Base-by-base conservation (phyloP, 2,113 vertebrate genomes). In the Oncorhynchus kisutch region DNA sequence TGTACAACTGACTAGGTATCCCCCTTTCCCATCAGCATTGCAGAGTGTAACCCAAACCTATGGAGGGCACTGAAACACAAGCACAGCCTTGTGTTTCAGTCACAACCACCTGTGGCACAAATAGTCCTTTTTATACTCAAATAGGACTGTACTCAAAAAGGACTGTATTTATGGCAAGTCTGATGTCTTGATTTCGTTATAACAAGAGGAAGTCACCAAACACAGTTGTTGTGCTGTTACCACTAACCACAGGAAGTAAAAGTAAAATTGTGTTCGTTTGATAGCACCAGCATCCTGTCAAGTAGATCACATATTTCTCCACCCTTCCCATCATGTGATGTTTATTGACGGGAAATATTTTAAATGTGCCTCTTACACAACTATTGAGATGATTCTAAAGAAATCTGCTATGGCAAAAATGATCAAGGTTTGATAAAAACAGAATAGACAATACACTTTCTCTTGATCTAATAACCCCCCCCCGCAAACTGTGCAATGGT, bases 331-430 rank as follows among this genome's bases (percentile, higher is more conserved):
- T 70, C 39, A 49, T 70, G n/a, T 48, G 68, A 49, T 70, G n/a
- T 70, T 70, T 70, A 70, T 70, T 70, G 39, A 70, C 8, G 1
- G 67, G 39, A 48, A 70, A 34, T 49, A 49, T 70, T 49, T 49
- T 20, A 48, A 48, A 48, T 45, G 29, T 69, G 20, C 3, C 20
- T 69, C 39, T 22, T 70, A 12, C 11, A 45, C 34, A 70, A 48
- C 24, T 14, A 29, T 70, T 45, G 25, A 67, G n/a, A 27, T 67
- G 65, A 31, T 13, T 2, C 22, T 24, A 8, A 48, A 22, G 39
- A 45, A 22, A 45, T 70, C n/a, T 49, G 39, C 31, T 11, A 49
- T 22, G 3, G 18, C 39, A 70, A 45, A 22, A 70, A 31, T 34
- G 8, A 14, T n/a, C 16, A 9, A 66, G 12, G 6, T 31, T 67